A percentile compares a stretch with the other conserved stretches of the same genome.
Conservation (phyloP, 2,797 vertebrate genomes). For the Glyptemys insculpta region DNA sequence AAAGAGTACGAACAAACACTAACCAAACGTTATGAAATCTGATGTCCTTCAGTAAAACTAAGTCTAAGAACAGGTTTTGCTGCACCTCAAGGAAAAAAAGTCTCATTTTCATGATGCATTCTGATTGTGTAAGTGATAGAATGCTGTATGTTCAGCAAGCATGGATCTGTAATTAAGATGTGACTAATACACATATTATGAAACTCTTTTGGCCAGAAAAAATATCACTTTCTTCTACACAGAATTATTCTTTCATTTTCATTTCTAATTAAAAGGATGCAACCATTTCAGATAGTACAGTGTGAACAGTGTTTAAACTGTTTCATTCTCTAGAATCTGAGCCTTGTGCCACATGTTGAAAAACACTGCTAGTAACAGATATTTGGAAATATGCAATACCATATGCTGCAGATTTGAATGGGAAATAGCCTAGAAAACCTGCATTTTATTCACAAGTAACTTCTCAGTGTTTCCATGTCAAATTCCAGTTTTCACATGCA, state of each 20-base stretch:
- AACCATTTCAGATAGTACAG: conserved; percentile 5
- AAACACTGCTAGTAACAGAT: conserved; percentile 18
- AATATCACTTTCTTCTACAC: neutral
- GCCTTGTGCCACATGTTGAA: neutral
- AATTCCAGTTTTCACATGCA: conserved; percentile 44
- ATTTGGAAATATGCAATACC: conserved; percentile 2
- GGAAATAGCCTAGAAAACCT: conserved; percentile 41
- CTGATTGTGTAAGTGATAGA: neutral
- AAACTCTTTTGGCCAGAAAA: conserved; percentile 33
- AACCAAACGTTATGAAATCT: conserved; percentile 5
- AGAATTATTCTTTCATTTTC: conserved; percentile 39
- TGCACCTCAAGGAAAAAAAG: conserved; percentile 8
- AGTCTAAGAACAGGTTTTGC: conserved; percentile 43
- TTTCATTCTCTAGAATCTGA: conserved; percentile 19
- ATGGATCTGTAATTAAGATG: conserved; percentile 28
- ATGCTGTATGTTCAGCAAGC: conserved; percentile 19
- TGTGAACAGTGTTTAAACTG: conserved; percentile 13
- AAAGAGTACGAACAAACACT: neutral
- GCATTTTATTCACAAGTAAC: conserved; percentile 28
- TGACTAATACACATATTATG: conserved; percentile 45
- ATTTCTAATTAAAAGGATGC: conserved; percentile 30
- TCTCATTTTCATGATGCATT: rapidly evolving
- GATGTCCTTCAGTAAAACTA: conserved; percentile 38
- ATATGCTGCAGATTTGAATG: conserved; percentile 43
- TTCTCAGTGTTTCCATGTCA: conserved; percentile 29